A percentile compares a stretch with the other conserved stretches of the same genome.
Conservation (phyloP, 2,888 invertebrate species). For the Cheilosia variabilis region DNA sequence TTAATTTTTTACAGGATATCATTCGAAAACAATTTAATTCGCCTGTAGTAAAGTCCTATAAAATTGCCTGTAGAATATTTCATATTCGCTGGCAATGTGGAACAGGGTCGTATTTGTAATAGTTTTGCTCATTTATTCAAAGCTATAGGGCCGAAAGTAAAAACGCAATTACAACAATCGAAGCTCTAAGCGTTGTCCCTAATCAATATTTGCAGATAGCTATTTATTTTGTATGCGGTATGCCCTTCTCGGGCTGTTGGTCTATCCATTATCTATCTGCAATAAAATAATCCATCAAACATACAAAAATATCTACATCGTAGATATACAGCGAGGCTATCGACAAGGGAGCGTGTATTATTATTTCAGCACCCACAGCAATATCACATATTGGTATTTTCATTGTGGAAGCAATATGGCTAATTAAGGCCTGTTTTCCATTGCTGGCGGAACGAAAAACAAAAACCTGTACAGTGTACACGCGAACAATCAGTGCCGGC, state of each 20-base stretch:
- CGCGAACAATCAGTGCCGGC: not conserved
- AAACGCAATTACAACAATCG: not conserved
- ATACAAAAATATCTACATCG: not conserved
- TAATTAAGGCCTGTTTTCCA: slow-evolving; percentile 32
- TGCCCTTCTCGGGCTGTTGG: not conserved
- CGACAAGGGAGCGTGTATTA: slow-evolving; percentile 1
- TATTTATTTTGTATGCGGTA: not conserved
- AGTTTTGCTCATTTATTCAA: not conserved
- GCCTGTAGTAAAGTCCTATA: too few species aligned
- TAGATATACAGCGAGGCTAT: not conserved
- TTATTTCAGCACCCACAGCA: slow-evolving; percentile 29
- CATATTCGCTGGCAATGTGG: too few species aligned
- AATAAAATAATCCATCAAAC: slow-evolving; percentile 30
- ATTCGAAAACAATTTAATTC: too few species aligned
- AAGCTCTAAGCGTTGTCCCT: slow-evolving; percentile 29
- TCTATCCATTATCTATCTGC: slow-evolving; percentile 19
- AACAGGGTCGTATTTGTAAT: too few species aligned
- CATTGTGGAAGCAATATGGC: slow-evolving; percentile 36
- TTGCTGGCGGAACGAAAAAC: not conserved
- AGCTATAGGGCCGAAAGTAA: not conserved
- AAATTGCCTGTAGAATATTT: too few species aligned
- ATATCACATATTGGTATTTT: slow-evolving; percentile 45
- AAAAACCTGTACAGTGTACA: slow-evolving; percentile 1
- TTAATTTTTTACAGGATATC: too few species aligned
- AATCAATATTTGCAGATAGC: slow-evolving; percentile 32